Base-by-base conservation (phyloP, 1,140 invertebrate genomes). In the Olivierus martensii region DNA sequence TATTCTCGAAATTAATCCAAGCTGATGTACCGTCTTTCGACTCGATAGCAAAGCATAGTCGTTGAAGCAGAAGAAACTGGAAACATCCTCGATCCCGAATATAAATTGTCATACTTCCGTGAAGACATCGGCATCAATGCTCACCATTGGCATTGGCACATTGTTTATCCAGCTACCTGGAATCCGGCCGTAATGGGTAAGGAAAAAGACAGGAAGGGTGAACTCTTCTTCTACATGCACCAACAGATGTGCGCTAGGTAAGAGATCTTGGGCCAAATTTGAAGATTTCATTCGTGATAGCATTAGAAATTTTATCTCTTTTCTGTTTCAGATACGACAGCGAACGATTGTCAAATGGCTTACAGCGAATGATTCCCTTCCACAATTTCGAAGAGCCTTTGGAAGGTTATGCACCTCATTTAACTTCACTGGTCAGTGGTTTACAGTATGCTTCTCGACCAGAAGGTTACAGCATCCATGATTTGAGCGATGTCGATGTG, bases 161-260 rank as follows among this genome's bases (percentile, higher is more conserved):
- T 58, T 17, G 52, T 71, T 35, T 67, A 75, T 39, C 70, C 66
- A 45, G 74, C 76, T 69, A 69, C 68, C 54, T 77, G 73, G 72
- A 52, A 34, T 15, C 18, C n/a, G 17, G 49, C 39, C 12, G 15
- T 56, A 0, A 56, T 49, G 18, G 75, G 77, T 3, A 66, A 69
- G 37, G 19, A 52, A 2, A 80, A 80, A 62, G 77, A 83, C 63
- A 71, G 81, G 38, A 74, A 80, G 22, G 81, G 81, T n/a, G 81
- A 83, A 66, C 70, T 83, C 0, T 82, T 83, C 64, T 82, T 76
- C 61, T 82, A 81, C 63, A 81, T 81, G 79, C 81, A 83, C 63
- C 77, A 80, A 59, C 79, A 81, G 62, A 75, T 82, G 10, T 66
- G 79, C 43, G 77, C 76, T 22, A 74, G 76, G 72, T 73, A 61